Base-by-base conservation (phyloP, 2,888 invertebrate genomes). In the Lampropteryx suffumata region DNA sequence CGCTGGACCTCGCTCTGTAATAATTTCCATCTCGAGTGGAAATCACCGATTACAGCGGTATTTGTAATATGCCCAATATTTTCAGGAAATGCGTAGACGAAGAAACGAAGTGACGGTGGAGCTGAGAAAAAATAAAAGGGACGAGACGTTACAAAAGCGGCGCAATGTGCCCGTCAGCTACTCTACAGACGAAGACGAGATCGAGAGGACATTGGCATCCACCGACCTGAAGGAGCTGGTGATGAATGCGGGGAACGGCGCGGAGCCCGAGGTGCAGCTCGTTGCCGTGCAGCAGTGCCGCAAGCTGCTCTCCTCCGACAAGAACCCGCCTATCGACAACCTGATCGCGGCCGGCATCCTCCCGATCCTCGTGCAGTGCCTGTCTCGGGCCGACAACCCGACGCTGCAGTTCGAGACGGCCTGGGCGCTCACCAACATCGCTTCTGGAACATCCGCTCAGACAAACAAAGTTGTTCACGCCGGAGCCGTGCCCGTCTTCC, bases 291-390 rank as follows among this genome's bases (percentile, higher is more conserved):
- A 99, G 84, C 95, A 97, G 45, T 98, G 98, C 54, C 93, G 99
- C 65, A 99, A 99, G 86, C 91, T 99, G 67, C 92, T 99, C 27
- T 99, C 99, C 6, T 98, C 98, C 60, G 99, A 99, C 84, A 94
- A 97, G 71, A 99, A 99, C 92, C 99, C 99, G 63, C 99, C 99
- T 13, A 99, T 99, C 71, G 98, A 99, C 90, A 96, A 96, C 59
- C 92, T 99, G 61, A 99, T 99, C 69, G 92, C 94, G 34, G 96
- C 97, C 79, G 98, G 98, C 63, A 98, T 99, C 75, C 92, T 99
- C 66, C 99, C 99, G 39, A 96, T 98, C 69, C 93, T 99, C 69
- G 97, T 98, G 46, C 91, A 93, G 62, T 99, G 99, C 89, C 92
- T 99, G 61, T 94, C 95, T 63, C 93, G 95, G 69, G 93, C 95